Evolutionary conservation across 2,113 vertebrate species (phyloP), one percentile per base, ranked within the genome.

Genomic region (Triplophysa siluroides): DNA sequence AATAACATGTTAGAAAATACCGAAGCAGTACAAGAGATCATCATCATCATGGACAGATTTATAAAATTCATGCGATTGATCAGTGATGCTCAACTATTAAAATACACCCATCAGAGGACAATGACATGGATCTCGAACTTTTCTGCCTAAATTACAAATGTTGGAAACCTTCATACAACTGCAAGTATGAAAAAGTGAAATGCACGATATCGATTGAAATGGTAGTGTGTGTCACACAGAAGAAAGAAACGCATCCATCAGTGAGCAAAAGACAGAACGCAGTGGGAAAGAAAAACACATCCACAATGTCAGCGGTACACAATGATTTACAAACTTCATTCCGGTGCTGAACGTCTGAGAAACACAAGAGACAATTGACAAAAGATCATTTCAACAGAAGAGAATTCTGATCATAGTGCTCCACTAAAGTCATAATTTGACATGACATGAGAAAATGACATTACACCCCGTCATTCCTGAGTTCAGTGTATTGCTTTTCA

Each of bases 401-500:
- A 56, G 33, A 38, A 38, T 7, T 38, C 33, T 38, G 33, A 38
- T 38, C 33, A 38, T 38, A 38, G 47, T 3, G 13, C 45, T 13
- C 8, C 12, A 12, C 45, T 47, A 13, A 54, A 14, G 50, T 18
- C 50, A 54, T 5, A 61, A 29, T 4, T 52, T 45, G 76, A 68
- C 58, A 74, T 2, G 33, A 8, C 5, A 12, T 38, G 18, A 33
- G 70, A 43, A 38, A 62, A 18, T 21, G 14, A 67, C 41, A 43
- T 65, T 38, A 8, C 29, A 78, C 64, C 74, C 45, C 3, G 65
- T 65, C 1, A 43, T 92, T 92, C 92, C 92, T 93, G 92, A 93
- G 91, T 86, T 88, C 77, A 56, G 84, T 80, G 84, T 91, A 93
- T 92, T 93, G 91, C 92, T 91, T 86, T 88, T 89, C 77, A 71